Base-by-base conservation (phyloP, 2,797 vertebrate genomes). In the Hyperoplus lanceolatus region DNA sequence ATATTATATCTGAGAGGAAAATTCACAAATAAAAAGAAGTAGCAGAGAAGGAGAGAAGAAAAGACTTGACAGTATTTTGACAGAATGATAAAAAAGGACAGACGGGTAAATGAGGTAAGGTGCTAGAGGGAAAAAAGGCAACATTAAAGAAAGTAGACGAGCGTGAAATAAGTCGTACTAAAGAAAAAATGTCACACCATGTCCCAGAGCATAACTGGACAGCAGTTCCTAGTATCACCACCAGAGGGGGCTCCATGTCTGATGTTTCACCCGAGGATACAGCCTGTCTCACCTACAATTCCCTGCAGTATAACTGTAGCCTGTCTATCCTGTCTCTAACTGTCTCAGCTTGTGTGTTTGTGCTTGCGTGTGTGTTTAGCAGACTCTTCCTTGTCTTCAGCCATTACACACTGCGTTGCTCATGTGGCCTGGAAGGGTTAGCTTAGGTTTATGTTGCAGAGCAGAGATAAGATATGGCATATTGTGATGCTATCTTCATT, bases 191-290 rank as follows among this genome's bases (percentile, higher is more conserved):
- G 1, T 50, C 16, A 16, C 10, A 0, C 6, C 1, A 43, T 70
- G 18, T 8, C 15, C 46, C 21, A 12, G 42, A 50, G 51, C 41
- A 46, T 10, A 16, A 16, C 39, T 43, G 9, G 18, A 39, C 3
- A 48, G 65, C 4, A 60, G 55, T 82, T 57, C 56, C 21, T 49
- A 3, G 4, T 6, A 9, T 10, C 0, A 55, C 16, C 95, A 94
- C 84, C 85, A 94, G 94, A 81, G 83, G 93, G 94, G 73, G 89
- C 88, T 48, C 55, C 18, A 21, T 5, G 39, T 68, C 80, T 75
- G 60, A 73, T 73, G 57, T 80, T 82, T 11, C 5, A 64, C 53
- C 7, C 9, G 29, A 4, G 14, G 12, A 50, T 7, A 41, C 14
- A 69, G 63, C n/a, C 61, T 39, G 29, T 73, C 43, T 79, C 39